Conservation (phyloP, 2,797 vertebrate species). For the Neostethus bicornis region DNA sequence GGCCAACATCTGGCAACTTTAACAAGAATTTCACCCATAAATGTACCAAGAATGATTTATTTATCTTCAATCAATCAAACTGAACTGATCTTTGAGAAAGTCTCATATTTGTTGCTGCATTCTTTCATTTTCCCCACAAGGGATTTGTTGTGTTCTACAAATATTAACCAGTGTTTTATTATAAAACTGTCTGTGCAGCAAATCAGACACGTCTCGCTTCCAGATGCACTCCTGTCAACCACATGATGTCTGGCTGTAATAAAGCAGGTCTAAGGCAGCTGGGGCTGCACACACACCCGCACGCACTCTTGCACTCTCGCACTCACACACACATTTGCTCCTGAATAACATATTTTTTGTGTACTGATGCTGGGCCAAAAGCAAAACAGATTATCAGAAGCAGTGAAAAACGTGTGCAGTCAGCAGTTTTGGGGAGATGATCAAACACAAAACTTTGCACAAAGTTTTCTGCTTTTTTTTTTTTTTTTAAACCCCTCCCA, state of each 20-base stretch:
- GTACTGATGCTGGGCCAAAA: neutral
- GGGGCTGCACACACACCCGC: constrained; percentile 3
- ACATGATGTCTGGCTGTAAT: constrained; percentile 14
- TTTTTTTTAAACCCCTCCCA: neutral
- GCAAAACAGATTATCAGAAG: constrained; percentile 7
- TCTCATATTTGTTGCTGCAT: neutral
- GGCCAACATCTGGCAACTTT: constrained; percentile 1
- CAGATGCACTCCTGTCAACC: constrained; percentile 15
- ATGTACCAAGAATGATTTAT: neutral
- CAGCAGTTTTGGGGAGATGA: constrained; percentile 17
- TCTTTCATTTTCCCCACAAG: constrained; percentile 6
- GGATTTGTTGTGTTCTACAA: neutral
- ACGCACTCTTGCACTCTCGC: no score
- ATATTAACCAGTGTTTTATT: neutral
- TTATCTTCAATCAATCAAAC: neutral
- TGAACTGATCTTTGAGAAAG: neutral
- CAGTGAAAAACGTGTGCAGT: constrained; percentile 2
- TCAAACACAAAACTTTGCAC: constrained; percentile 10
- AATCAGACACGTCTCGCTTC: constrained; percentile 3
- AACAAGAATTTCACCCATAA: constrained; percentile 32
- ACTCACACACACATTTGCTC: neutral
- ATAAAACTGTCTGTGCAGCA: neutral
- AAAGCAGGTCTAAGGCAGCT: constrained; percentile 19
- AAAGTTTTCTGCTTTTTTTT: constrained; percentile 4
- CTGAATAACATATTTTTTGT: constrained; percentile 13